Percentiles rank a stretch among this genome's conserved stretches.
These are phyloP conservation scores for Benthosema pterotum DNA, from an alignment of 2,797 vertebrate genomes.

Conservation along the genomic window DNA sequence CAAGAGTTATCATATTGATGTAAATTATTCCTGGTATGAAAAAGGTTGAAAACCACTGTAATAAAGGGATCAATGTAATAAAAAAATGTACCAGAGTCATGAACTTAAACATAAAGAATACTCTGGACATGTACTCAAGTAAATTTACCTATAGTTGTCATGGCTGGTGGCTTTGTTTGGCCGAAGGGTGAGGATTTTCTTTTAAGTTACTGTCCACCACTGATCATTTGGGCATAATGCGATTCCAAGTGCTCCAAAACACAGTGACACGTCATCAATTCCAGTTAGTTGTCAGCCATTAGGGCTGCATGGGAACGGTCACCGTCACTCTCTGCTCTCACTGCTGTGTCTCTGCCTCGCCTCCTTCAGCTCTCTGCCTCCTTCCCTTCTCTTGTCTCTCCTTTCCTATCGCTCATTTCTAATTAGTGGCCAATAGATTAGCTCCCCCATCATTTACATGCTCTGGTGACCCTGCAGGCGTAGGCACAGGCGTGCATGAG, in stretches of 20 bases:
- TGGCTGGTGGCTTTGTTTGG: no score
- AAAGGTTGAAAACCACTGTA: no score
- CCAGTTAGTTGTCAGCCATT: constrained; percentile 19
- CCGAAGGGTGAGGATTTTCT: no score
- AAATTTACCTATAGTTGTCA: no score
- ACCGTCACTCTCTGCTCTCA: constrained; percentile 20
- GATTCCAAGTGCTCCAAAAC: constrained; percentile 10
- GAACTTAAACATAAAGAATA: no score
- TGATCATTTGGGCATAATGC: constrained; percentile 17
- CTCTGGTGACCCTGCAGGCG: constrained; percentile 12
- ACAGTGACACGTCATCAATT: constrained; percentile 34
- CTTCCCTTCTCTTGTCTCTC: constrained; percentile 6
- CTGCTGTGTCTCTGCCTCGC: constrained; percentile 24
- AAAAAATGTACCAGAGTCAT: no score
- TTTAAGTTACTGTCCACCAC: no score
- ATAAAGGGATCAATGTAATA: no score
- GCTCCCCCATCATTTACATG: constrained; percentile 44
- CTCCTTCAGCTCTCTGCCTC: neutral
- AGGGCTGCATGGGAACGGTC: constrained; percentile 15
- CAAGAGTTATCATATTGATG: no score
- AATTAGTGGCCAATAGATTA: constrained; percentile 53
- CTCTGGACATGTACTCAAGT: no score
- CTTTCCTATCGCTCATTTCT: constrained; percentile 42
- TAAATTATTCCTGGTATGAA: no score
- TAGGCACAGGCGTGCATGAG: neutral